These are phyloP conservation scores for Hypolimnas misippus DNA, from an alignment of 2,888 invertebrate species.

Conservation along the genomic window DNA sequence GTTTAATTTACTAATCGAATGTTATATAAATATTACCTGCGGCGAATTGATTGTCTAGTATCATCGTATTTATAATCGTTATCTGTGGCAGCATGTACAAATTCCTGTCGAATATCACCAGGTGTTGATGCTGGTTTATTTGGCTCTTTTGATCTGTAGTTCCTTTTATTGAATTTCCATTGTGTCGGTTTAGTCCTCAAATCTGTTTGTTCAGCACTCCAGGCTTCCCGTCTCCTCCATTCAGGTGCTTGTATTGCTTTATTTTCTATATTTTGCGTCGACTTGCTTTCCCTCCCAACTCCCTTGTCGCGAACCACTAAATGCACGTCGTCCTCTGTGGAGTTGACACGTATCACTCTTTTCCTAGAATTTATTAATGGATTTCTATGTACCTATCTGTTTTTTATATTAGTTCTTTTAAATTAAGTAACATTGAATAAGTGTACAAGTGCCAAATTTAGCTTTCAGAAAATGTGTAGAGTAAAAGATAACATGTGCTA, in stretches of 20 bases:
- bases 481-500: conserved; percentile 13
- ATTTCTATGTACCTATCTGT: conserved; percentile 81
- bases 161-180: conserved; percentile 90
- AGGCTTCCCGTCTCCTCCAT: conserved; percentile 92
- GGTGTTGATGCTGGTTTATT: conserved; percentile 78
- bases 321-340: conserved; percentile 89
- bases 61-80: conserved; percentile 78
- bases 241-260: conserved; percentile 90
- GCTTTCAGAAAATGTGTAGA: conserved; percentile 28
- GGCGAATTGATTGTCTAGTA: conserved; percentile 69
- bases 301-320: conserved; percentile 89
- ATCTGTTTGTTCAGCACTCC: conserved; percentile 91
- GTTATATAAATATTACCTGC: conserved; percentile 58
- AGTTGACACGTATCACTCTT: conserved; percentile 89
- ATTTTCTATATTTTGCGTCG: conserved; percentile 88
- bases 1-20: neutral
- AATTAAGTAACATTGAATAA: conserved; percentile 33
- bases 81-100: conserved; percentile 73
- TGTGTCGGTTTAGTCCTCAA: conserved; percentile 87
- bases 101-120: conserved; percentile 77
- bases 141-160: conserved; percentile 79
- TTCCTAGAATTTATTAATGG: conserved; percentile 87
- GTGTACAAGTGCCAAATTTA: conserved; percentile 39
- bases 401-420: conserved; percentile 50
- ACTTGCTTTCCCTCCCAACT: conserved; percentile 89